Conservation (phyloP, 2,113 vertebrate species). For the Capra hircus region DNA sequence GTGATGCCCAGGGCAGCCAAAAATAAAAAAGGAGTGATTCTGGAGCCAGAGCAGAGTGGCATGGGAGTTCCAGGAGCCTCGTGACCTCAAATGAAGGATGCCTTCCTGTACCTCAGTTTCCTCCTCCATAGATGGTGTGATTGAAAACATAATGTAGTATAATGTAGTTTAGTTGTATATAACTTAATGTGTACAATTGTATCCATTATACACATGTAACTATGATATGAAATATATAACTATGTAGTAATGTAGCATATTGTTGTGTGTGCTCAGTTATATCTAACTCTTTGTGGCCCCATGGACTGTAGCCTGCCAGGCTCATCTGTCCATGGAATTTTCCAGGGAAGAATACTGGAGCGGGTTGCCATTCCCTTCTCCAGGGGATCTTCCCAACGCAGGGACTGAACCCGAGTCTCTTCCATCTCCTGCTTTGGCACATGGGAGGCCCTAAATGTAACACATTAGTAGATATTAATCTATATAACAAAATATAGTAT, state of each 20-base stretch:
- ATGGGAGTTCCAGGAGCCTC: neutral
- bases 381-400: neutral
- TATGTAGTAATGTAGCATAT: neutral
- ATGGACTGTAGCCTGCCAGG: neutral
- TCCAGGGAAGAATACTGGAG: neutral
- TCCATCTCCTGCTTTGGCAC: neutral
- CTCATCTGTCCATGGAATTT: neutral
- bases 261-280: neutral
- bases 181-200: neutral
- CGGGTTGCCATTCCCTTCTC: neutral
- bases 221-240: neutral
- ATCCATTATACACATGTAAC: neutral
- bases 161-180: neutral
- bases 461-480: neutral
- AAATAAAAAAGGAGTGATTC: too few relatives aligned
- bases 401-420: neutral
- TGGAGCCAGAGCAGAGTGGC: too few relatives aligned
- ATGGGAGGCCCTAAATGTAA: neutral
- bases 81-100: rapidly evolving
- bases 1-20: neutral
- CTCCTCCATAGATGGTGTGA: neutral
- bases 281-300: neutral
- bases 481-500: neutral
- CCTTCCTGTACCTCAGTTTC: neutral
- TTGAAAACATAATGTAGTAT: neutral